Evolutionary conservation across 1,140 invertebrate species (phyloP), one percentile per base, ranked within the genome.

Genomic region (Brachionus plicatilis): DNA sequence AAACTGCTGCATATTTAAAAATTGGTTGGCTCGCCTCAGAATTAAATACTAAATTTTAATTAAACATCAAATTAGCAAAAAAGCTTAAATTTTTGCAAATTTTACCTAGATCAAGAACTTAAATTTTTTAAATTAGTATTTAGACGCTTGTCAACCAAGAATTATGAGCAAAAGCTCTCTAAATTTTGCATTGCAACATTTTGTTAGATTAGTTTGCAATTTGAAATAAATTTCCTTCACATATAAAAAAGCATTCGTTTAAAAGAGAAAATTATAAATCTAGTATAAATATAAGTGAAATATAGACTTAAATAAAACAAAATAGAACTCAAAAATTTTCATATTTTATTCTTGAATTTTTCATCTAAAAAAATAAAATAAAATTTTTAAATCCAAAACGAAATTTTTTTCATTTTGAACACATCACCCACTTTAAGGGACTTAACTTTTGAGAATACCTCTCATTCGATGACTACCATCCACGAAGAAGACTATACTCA

Each of bases 281-380:
- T 41, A 33, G 33, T 41, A 33, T 68, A 68, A 33, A 68, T 68
- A 68, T 68, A 68, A 14, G 33, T 68, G 24, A n/a, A 68, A 68
- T 14, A 33, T 29, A 33, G 14, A 68, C 66, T 68, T 33, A 33
- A 47, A 68, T n/a, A 7, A 72, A 41, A 37, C 3, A 72, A 72
- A 72, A 17, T 41, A 43, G 17, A 72, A 72, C 53, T 60, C 53
- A 41, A 72, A 72, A 72, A 72, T 72, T 72, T 72, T 72, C 68
- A 72, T 72, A 72, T 72, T 72, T 72, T 72, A 72, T 72, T 72
- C 68, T 72, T 72, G 68, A 72, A 72, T 72, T 41, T 72, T 72
- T 72, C 41, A 41, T 72, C 41, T 43, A 43, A 20, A 41, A 37
- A 72, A 72, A 70, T 37, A 37, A 72, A 72, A 41, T 43, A 72